Evolutionary conservation across 2,888 invertebrate species (phyloP), one percentile per base, ranked within the genome.

Genomic region (Acronicta aceris): DNA sequence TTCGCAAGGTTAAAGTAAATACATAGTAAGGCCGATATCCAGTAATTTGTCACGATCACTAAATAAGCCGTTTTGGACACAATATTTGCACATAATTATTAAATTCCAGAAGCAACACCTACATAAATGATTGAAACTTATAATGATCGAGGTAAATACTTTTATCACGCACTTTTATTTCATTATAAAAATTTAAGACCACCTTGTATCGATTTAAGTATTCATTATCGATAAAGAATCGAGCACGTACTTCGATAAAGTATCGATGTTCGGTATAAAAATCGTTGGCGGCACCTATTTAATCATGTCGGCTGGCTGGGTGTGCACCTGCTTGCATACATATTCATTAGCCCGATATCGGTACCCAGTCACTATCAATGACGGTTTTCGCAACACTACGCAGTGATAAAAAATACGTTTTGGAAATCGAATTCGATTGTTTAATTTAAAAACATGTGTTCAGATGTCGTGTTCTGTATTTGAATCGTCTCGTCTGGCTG

Each of bases 291-390:
- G 91, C 91, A 90, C 89, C 89, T 89, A 91, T 88, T 93, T 92
- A 90, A 93, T 92, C 91, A 91, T 89, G 87, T 81, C 81, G 73
- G 71, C 67, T 65, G 77, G 67, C 70, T 70, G 52, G 64, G 73
- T 75, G 71, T 85, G 87, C 93, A 93, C 93, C 93, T 93, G 93
- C 92, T 84, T 83, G 78, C 87, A 93, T 94, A 92, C 94, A 93
- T 93, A 94, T 94, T 94, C 93, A 94, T 94, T 90, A 91, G 81
- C 69, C 76, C 76, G 84, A 78, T 88, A 89, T 90, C 90, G 84
- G 82, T 88, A 87, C 81, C 76, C 86, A 86, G 87, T 88, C 88
- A 84, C 84, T 88, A 89, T 89, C 89, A 86, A 90, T 91, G 89
- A 90, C 86, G 86, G 87, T 87, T 89, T 88, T 87, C 83, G 86